Evolutionary conservation across 2,888 invertebrate species (phyloP), one percentile per base, ranked within the genome.

Genomic region (Crioceris asparagi): DNA sequence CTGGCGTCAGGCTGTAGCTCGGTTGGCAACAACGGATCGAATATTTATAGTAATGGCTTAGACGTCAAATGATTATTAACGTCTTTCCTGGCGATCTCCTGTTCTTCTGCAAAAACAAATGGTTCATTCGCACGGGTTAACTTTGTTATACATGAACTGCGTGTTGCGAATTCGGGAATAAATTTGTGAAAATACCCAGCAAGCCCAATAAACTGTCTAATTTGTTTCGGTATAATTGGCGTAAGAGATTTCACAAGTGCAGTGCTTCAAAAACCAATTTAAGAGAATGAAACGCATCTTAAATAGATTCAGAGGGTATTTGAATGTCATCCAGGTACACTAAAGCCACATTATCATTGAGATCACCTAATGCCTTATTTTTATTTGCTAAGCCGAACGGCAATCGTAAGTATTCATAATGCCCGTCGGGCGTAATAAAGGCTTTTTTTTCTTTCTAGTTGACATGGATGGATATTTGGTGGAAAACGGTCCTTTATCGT

Each of bases 151-250:
- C 51, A 48, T 7, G 32, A 16, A 2, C 49, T 47, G 4, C 45
- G 35, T 1, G 36, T 32, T 5, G 50, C 44, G 36, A 54, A 55
- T 7, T 35, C 48, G 45, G 30, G 37, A 1, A 54, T 45, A 34
- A 50, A 56, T 32, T 51, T 54, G 2, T 52, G 34, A 18, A 56
- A 55, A 38, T 47, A 57, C 1, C 44, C 41, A 1, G 55, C 49
- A 2, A 58, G 31, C 10, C 55, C 53, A 27, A 55, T 14, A 36
- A 54, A 54, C 14, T 48, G 46, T 32, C 48, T 30, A 2, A 55
- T 41, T 32, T 49, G 43, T 3, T 45, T 45, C 1, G 46, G 38
- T 38, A 43, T 50, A 7, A 7, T 23, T 23, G 23, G 23, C n/a
- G n/a, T n/a, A 7, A n/a, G 23, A 23, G 23, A 23, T 7, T 23